These are phyloP conservation scores for Spinibarbus caldwelli DNA, from an alignment of 2,797 vertebrate genomes.

Conservation along the genomic window DNA sequence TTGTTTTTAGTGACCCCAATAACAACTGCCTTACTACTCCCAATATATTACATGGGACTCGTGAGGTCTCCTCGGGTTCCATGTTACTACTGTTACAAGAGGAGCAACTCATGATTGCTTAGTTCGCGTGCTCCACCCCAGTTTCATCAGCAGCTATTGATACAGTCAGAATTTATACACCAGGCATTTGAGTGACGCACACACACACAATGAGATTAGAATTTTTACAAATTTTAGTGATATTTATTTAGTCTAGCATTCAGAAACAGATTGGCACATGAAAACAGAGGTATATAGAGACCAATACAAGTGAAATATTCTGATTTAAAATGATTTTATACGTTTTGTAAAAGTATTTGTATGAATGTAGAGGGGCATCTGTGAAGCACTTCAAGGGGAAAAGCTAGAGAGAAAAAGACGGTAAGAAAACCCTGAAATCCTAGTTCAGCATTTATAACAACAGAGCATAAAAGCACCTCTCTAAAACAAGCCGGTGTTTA, in stretches of 20 bases:
- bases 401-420: slow-evolving; percentile 54
- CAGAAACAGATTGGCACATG: slow-evolving; percentile 46
- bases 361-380: slow-evolving; percentile 82
- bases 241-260: slow-evolving; percentile 76
- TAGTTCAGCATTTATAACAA: slow-evolving; percentile 20
- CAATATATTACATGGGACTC: slow-evolving; percentile 56
- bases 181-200: slow-evolving; percentile 50
- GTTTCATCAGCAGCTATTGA: slow-evolving; percentile 19
- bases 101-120: slow-evolving; percentile 43
- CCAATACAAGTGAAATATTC: slow-evolving; percentile 67
- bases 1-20: slow-evolving; percentile 34
- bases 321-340: slow-evolving; percentile 65
- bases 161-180: slow-evolving; percentile 44
- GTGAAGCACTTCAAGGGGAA: slow-evolving; percentile 81
- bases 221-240: slow-evolving; percentile 63
- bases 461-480: slow-evolving; percentile 15
- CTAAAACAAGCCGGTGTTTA: slow-evolving; percentile 40
- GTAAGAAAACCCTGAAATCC: slow-evolving; percentile 35
- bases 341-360: slow-evolving; percentile 77
- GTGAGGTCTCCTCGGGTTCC: slow-evolving; percentile 59
- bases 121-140: slow-evolving; percentile 1
- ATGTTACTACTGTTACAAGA: slow-evolving; percentile 58
- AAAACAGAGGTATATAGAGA: slow-evolving; percentile 62
- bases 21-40: slow-evolving; percentile 42
- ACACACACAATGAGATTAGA: slow-evolving; percentile 60